These are phyloP conservation scores for Pteronotus mesoamericanus DNA, from an alignment of 2,797 vertebrate genomes.

Conservation along the genomic window DNA sequence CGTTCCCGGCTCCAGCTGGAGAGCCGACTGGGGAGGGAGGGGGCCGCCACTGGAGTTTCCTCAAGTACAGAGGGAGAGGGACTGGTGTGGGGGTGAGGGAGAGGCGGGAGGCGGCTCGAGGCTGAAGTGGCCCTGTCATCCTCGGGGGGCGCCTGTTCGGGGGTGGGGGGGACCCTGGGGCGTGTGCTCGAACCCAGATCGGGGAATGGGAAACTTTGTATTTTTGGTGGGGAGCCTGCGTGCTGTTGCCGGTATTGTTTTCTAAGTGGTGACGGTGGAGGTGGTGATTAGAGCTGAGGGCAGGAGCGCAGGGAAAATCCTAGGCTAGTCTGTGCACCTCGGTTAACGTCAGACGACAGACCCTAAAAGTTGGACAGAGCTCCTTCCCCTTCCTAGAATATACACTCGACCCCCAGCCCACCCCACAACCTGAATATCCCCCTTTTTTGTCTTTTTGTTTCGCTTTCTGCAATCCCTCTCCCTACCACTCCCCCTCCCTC, in stretches of 20 bases:
- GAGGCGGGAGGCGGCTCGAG: constrained; percentile 1
- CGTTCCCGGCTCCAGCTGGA: constrained; percentile 68
- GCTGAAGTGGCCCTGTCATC: constrained; percentile 36
- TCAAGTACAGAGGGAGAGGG: constrained; percentile 51
- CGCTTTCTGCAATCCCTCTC: constrained; percentile 59
- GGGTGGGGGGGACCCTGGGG: neutral
- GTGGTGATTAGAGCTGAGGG: neutral
- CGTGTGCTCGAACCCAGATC: constrained; percentile 4
- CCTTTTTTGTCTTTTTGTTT: constrained; percentile 66
- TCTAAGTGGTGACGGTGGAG: constrained; percentile 48
- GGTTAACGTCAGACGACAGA: neutral
- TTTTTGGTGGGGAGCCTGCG: constrained; percentile 10
- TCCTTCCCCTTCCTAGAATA: neutral
- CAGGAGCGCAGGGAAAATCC: neutral
- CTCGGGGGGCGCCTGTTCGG: constrained; percentile 22
- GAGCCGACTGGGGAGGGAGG: constrained; percentile 31
- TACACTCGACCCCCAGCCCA: neutral
- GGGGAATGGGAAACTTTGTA: constrained; percentile 57
- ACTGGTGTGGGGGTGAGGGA: neutral
- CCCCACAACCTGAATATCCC: neutral
- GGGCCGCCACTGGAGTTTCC: constrained; percentile 62
- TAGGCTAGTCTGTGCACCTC: neutral
- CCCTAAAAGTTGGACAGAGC: constrained; percentile 72
- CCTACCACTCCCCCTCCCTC: neutral
- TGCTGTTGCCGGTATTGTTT: constrained; percentile 57